A percentile compares a stretch with the other conserved stretches of the same genome.
Conservation (phyloP, 2,113 vertebrate genomes). For the Pseudolaguvia tuberculata region DNA sequence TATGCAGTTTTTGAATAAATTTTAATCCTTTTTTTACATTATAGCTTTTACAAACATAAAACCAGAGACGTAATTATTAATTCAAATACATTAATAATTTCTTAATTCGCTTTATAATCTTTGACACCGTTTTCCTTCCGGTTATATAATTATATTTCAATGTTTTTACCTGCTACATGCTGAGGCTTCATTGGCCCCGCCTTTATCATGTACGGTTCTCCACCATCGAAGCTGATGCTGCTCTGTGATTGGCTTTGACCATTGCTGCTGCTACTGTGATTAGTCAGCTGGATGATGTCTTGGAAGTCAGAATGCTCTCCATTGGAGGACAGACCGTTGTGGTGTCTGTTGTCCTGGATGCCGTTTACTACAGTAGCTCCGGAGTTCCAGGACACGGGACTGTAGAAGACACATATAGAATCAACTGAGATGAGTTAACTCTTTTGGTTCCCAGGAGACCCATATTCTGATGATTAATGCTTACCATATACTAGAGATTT, state of each 20-base stretch:
- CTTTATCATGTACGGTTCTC: conserved; percentile 84
- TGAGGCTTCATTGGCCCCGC: conserved; percentile 80
- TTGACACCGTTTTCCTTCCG: not conserved
- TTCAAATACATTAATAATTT: not conserved
- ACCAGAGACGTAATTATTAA: not conserved
- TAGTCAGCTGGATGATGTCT: conserved; percentile 67
- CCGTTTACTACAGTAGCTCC: conserved; percentile 73
- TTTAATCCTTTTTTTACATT: not conserved
- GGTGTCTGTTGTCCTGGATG: conserved; percentile 73
- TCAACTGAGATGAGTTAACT: too few relatives aligned
- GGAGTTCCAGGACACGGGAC: conserved; percentile 49
- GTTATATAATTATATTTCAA: not conserved
- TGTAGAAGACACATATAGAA: conserved; percentile 39
- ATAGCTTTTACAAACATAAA: not conserved
- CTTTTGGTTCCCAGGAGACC: too few relatives aligned
- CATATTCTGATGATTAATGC: too few relatives aligned
- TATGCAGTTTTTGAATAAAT: not conserved
- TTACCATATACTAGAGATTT: too few relatives aligned
- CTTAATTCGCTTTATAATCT: not conserved
- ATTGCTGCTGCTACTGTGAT: conserved; percentile 53
- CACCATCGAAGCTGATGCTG: conserved; percentile 73
- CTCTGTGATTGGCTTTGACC: conserved; percentile 59
- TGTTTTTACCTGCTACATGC: conserved; percentile 82
- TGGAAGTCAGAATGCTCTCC: conserved; percentile 65
- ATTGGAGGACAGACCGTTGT: conserved; percentile 82